Percentiles rank a stretch among this genome's conserved stretches.
Conservation (phyloP, 2,888 invertebrate genomes). For the Scaeva pyrastri region DNA sequence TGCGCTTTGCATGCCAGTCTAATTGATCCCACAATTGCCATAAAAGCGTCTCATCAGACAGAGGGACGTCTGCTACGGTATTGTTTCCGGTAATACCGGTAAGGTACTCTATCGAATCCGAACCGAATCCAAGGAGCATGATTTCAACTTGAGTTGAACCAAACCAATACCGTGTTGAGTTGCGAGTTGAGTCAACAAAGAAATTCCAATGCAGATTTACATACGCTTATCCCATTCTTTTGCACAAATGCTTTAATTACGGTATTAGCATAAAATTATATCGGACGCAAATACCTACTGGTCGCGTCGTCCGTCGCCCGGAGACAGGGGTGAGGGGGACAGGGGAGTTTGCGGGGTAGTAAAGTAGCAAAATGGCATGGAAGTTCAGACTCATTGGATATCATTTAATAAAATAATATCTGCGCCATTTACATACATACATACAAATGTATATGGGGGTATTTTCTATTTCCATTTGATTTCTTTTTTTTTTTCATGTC, state of each 20-base stretch:
- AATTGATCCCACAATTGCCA: slow-evolving; percentile 43
- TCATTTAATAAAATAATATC: slow-evolving; percentile 64
- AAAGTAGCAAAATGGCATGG: not conserved
- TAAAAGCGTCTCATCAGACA: slow-evolving; percentile 64
- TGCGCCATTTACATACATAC: slow-evolving; percentile 1
- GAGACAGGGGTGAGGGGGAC: slow-evolving; percentile 14
- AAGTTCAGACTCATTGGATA: slow-evolving; percentile 55
- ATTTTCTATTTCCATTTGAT: slow-evolving; percentile 38
- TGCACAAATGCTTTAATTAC: slow-evolving; percentile 60
- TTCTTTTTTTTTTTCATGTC: slow-evolving; percentile 49
- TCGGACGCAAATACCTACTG: not conserved
- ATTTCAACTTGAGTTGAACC: not conserved
- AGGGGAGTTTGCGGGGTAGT: slow-evolving; percentile 32
- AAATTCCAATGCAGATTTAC: slow-evolving; percentile 70
- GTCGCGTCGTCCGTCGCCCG: not conserved
- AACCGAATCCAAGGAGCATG: slow-evolving; percentile 21
- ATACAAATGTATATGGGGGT: not conserved
- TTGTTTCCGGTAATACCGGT: slow-evolving; percentile 38
- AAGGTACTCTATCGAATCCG: not conserved
- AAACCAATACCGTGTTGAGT: not conserved
- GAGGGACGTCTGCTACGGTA: slow-evolving; percentile 60
- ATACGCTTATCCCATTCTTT: slow-evolving; percentile 63
- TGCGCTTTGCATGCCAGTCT: slow-evolving; percentile 68
- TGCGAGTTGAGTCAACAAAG: slow-evolving; percentile 68
- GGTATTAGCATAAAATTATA: slow-evolving; percentile 61